These are phyloP conservation scores for Parazoanthus darwini DNA, from an alignment of 92 coral and sea anemone genomes.

Conservation along the genomic window DNA sequence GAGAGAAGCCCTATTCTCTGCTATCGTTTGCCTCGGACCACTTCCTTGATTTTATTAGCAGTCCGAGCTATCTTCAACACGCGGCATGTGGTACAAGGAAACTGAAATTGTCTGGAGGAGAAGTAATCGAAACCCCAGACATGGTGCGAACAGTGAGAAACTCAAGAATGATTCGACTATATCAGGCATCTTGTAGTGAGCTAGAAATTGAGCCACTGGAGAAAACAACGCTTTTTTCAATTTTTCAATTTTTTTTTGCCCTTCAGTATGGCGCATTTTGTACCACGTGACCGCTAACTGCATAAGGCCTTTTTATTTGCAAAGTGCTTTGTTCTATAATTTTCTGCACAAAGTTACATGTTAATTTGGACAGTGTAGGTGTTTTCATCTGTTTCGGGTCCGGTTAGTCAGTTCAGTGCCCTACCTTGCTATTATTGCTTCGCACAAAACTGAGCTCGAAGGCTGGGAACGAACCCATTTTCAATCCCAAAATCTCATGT, in stretches of 20 bases:
- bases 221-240: constrained; percentile 51
- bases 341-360: too few relatives aligned
- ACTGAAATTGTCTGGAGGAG: constrained; percentile 46
- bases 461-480: too few relatives aligned
- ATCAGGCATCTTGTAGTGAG: constrained; percentile 51
- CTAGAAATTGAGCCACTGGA: constrained; percentile 37
- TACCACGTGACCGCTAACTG: too few relatives aligned
- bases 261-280: too few relatives aligned
- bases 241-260: background rate
- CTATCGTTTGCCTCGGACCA: constrained; percentile 48
- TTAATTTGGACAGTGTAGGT: too few relatives aligned
- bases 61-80: constrained; percentile 55
- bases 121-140: constrained; percentile 44
- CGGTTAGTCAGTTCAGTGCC: too few relatives aligned
- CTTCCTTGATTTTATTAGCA: constrained; percentile 53
- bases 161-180: constrained; percentile 46
- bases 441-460: too few relatives aligned
- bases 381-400: too few relatives aligned
- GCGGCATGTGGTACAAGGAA: constrained; percentile 52
- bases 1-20: constrained; percentile 23
- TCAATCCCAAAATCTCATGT: too few relatives aligned
- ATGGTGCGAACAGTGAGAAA: constrained; percentile 41
- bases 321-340: background rate
- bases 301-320: background rate
- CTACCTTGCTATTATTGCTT: too few relatives aligned